Conservation (phyloP, 1,140 invertebrate species). For the Ceratosolen solmsi region DNA sequence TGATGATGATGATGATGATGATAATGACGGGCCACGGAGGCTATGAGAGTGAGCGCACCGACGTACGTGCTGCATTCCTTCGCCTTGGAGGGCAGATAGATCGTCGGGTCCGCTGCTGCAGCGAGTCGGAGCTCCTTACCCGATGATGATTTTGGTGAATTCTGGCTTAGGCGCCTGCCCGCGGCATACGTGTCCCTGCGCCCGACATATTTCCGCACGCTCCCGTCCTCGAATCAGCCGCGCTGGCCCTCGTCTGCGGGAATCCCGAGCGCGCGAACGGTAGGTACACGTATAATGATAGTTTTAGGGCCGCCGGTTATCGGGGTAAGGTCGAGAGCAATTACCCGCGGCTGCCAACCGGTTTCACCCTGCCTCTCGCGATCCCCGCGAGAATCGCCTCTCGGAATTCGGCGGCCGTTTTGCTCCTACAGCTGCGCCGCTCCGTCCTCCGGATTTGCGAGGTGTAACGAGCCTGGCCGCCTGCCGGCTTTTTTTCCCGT, state of each 20-base stretch:
- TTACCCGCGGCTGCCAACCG: conserved; percentile 46
- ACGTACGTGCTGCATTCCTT: too few relatives aligned
- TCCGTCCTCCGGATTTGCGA: not conserved
- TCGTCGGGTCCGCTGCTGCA: too few relatives aligned
- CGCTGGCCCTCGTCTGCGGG: too few relatives aligned
- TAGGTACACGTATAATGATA: conserved; percentile 42
- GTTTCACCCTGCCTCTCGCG: conserved; percentile 38
- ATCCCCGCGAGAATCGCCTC: not conserved
- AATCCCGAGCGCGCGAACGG: conserved; percentile 19
- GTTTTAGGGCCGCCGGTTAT: conserved; percentile 50
- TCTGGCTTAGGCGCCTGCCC: too few relatives aligned
- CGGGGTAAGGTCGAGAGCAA: conserved; percentile 52
- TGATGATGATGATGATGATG: too few relatives aligned
- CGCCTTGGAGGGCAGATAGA: too few relatives aligned
- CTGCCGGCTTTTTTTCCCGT: not conserved
- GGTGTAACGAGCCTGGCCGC: not conserved
- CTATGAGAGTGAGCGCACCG: too few relatives aligned
- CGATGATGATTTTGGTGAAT: too few relatives aligned
- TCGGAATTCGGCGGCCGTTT: conserved; percentile 24
- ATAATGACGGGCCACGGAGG: too few relatives aligned
- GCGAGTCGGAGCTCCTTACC: too few relatives aligned
- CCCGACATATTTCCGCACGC: too few relatives aligned
- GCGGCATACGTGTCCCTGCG: not conserved
- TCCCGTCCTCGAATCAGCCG: not conserved
- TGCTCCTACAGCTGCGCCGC: not conserved